Evolutionary conservation across 2,797 vertebrate genomes (phyloP).

Genomic region (Glyptemys insculpta): DNA sequence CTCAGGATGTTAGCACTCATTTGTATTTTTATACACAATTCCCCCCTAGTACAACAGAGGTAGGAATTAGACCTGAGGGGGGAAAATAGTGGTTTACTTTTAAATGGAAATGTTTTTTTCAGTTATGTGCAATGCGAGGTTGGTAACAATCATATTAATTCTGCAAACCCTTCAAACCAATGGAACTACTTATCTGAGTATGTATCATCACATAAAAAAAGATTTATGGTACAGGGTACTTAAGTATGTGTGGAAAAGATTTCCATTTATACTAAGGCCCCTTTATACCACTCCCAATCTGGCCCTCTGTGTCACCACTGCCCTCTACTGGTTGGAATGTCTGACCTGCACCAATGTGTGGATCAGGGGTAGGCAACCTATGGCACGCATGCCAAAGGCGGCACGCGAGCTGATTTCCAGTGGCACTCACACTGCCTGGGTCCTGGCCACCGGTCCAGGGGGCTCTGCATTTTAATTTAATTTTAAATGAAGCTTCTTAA

Average conservation of each 20-base stretch:
- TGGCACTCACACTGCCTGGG: too few relatives aligned
- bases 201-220: neutral
- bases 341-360: neutral
- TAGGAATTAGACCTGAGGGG: neutral
- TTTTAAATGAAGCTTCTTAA: too few relatives aligned
- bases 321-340: neutral
- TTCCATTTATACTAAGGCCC: neutral
- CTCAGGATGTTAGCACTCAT: neutral
- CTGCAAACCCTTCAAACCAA: neutral
- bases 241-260: neutral
- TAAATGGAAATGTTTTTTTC: neutral
- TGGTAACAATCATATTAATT: neutral
- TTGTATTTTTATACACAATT: neutral
- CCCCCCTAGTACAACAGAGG: neutral
- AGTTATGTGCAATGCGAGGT: neutral
- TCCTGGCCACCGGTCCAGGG: too few relatives aligned
- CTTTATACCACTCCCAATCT: neutral
- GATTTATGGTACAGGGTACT: neutral
- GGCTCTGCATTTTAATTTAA: too few relatives aligned
- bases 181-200: rapidly evolving
- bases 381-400: too few relatives aligned
- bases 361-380: too few relatives aligned
- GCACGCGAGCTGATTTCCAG: too few relatives aligned
- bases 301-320: neutral
- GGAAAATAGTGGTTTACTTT: neutral